Conservation (phyloP, 2,888 invertebrate species). For the Lordiphosa fenestrarum region DNA sequence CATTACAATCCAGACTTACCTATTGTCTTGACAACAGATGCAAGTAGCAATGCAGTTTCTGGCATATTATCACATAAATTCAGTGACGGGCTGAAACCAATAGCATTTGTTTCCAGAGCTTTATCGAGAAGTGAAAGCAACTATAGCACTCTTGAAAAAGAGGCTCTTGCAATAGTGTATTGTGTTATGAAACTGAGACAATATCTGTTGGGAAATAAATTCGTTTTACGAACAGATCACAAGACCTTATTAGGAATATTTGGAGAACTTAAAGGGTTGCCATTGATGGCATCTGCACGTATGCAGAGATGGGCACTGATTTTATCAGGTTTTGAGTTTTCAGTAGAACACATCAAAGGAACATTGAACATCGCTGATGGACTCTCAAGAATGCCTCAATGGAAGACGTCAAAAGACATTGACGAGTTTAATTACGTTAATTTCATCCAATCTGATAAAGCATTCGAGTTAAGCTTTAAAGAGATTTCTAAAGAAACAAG, state of each 20-base stretch:
- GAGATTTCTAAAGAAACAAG: no score
- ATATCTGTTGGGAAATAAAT: slow-evolving; percentile 5
- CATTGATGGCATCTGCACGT: background rate
- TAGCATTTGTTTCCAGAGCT: slow-evolving; percentile 1
- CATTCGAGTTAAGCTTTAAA: no score
- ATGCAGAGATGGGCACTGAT: slow-evolving; percentile 2
- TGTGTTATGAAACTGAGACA: background rate
- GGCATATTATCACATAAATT: slow-evolving; percentile 4
- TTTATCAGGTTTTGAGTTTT: background rate
- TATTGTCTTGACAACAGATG: no score
- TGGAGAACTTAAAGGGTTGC: background rate
- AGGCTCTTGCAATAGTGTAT: slow-evolving; percentile 1
- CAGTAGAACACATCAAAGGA: no score
- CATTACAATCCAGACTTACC: no score
- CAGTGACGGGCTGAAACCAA: background rate
- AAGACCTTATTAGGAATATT: background rate
- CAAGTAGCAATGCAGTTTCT: background rate
- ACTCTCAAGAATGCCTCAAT: no score
- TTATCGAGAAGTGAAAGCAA: background rate
- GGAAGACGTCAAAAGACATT: no score
- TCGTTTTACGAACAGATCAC: slow-evolving; percentile 5
- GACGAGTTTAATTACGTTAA: no score
- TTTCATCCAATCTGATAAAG: no score
- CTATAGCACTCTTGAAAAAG: slow-evolving; percentile 1
- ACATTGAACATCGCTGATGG: no score